These are phyloP conservation scores for Ormyrus pomaceus DNA, from an alignment of 2,888 invertebrate species.

Conservation along the genomic window DNA sequence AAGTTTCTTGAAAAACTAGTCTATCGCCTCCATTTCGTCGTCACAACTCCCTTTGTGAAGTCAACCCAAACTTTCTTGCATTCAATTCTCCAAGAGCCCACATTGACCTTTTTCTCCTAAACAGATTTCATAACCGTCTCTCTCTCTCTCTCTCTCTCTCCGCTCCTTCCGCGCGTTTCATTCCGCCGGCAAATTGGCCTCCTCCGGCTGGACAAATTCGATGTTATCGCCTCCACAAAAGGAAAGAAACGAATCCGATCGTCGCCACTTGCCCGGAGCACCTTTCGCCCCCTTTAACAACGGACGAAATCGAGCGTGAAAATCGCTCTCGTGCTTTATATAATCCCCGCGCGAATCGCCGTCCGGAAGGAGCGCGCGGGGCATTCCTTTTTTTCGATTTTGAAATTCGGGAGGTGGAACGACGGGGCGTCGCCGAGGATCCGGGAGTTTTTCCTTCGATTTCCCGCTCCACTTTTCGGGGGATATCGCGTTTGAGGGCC, in stretches of 20 bases:
- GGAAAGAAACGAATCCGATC: conserved; percentile 11
- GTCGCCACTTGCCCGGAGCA: conserved; percentile 40
- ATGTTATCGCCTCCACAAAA: conserved; percentile 45
- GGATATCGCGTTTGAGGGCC: too few species aligned
- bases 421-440: neutral
- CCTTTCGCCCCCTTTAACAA: conserved; percentile 14
- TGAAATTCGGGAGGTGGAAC: neutral
- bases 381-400: neutral
- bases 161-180: too few species aligned
- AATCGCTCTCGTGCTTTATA: conserved; percentile 20
- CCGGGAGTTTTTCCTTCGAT: too few species aligned
- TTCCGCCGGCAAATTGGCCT: conserved; percentile 2
- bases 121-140: conserved; percentile 31
- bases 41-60: too few species aligned
- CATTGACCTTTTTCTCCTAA: conserved; percentile 6
- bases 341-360: conserved; percentile 23
- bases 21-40: too few species aligned
- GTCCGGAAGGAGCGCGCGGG: neutral
- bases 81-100: neutral
- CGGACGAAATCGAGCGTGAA: conserved; percentile 52
- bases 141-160: neutral
- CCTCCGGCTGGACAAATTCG: conserved; percentile 43
- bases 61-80: neutral
- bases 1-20: too few species aligned
- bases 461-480: too few species aligned